Conservation (phyloP, 2,888 invertebrate genomes). For the Yponomeuta plumbellus region DNA sequence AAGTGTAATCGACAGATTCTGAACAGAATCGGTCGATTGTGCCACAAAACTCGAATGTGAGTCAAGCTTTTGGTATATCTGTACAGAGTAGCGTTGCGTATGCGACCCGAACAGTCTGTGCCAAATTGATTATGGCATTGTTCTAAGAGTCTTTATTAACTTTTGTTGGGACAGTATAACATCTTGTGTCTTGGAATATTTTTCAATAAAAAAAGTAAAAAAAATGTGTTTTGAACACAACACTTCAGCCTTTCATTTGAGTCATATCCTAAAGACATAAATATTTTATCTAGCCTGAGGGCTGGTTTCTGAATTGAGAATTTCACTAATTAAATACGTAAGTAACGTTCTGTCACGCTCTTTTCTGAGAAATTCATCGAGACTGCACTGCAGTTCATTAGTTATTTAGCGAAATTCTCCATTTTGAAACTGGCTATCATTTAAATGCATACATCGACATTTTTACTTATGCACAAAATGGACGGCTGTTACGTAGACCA, state of each 20-base stretch:
- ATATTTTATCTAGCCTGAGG: no score
- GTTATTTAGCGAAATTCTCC: no score
- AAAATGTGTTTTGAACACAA: constrained; percentile 76
- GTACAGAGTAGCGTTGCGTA: neutral
- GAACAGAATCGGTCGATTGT: neutral
- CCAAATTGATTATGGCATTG: constrained; percentile 15
- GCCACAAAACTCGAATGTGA: neutral
- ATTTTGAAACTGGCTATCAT: no score
- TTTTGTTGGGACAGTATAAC: constrained; percentile 48
- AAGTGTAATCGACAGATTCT: neutral
- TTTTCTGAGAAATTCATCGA: no score
- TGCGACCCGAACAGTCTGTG: constrained; percentile 8
- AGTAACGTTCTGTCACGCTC: no score
- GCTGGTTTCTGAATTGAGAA: no score
- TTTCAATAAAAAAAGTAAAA: constrained; percentile 72
- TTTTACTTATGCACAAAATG: no score
- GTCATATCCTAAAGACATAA: neutral
- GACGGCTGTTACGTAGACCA: no score
- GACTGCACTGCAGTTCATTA: no score
- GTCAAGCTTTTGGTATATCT: constrained; percentile 8
- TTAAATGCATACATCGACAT: no score
- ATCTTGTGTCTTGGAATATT: constrained; percentile 63
- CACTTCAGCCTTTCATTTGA: constrained; percentile 57
- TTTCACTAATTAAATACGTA: no score
- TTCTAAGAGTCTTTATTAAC: neutral